These are phyloP conservation scores for Ellobius talpinus DNA, from an alignment of 2,113 vertebrate genomes.

Conservation along the genomic window DNA sequence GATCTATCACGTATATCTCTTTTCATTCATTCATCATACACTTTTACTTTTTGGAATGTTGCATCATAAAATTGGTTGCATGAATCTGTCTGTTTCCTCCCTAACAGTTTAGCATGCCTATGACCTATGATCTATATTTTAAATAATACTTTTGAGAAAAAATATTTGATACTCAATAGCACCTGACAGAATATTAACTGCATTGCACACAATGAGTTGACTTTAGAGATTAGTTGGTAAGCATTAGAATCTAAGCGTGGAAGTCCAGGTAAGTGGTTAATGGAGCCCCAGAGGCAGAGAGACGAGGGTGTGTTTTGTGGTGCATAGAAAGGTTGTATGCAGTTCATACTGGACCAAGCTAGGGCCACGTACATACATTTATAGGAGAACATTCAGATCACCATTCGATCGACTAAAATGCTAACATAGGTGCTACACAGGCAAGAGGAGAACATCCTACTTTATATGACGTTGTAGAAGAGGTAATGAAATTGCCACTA, in stretches of 20 bases:
- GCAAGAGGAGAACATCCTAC: neutral
- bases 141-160: constrained; percentile 8
- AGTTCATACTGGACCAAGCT: neutral
- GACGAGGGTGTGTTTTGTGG: neutral
- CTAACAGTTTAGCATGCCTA: neutral
- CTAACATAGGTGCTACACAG: neutral
- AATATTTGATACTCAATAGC: neutral
- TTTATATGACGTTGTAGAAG: neutral
- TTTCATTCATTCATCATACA: neutral
- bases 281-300: neutral
- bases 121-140: neutral
- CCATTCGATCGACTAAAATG: neutral
- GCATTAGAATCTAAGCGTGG: neutral
- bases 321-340: neutral
- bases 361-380: neutral
- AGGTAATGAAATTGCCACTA: neutral
- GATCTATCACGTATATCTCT: neutral
- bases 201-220: neutral
- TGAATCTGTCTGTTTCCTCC: neutral
- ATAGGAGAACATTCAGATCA: neutral
- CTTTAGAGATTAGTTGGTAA: neutral
- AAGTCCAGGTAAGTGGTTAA: neutral
- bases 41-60: neutral
- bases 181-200: neutral
- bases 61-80: neutral